These are phyloP conservation scores for Peribatodes rhomboidaria DNA, from an alignment of 2,888 invertebrate species.

Conservation along the genomic window DNA sequence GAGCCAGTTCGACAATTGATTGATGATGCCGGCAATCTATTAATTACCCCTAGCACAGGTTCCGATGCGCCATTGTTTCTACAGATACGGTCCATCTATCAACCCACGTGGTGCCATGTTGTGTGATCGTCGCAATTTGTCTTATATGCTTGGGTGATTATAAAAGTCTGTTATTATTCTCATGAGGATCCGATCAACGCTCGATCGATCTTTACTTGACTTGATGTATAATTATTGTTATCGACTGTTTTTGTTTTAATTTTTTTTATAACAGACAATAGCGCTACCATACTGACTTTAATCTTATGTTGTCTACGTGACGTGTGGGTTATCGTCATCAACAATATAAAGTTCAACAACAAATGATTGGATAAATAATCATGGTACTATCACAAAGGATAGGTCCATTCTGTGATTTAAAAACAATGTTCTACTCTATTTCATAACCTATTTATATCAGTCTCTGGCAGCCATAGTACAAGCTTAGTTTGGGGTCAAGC, in stretches of 20 bases:
- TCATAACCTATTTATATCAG: too few species aligned
- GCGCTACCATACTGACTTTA: neutral
- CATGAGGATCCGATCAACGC: conserved; percentile 44
- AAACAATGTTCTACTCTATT: too few species aligned
- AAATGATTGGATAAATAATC: too few species aligned
- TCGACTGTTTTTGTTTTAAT: neutral
- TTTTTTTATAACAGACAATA: neutral
- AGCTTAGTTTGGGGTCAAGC: too few species aligned
- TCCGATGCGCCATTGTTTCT: conserved; percentile 78
- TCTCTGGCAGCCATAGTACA: too few species aligned
- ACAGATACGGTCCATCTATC: conserved; percentile 74
- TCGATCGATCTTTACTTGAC: conserved; percentile 43
- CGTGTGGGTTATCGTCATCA: too few species aligned
- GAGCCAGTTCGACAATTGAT: conserved; percentile 65
- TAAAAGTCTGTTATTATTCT: conserved; percentile 60
- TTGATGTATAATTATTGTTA: conserved; percentile 10
- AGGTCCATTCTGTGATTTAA: too few species aligned
- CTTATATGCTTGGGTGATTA: conserved; percentile 71
- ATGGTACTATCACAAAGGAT: too few species aligned
- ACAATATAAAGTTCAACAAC: too few species aligned
- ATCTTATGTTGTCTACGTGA: too few species aligned
- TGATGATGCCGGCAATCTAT: conserved; percentile 76
- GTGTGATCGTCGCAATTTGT: conserved; percentile 77
- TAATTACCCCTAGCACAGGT: conserved; percentile 78
- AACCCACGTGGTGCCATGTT: conserved; percentile 80